Conservation (phyloP, 2,797 vertebrate genomes). For the Cryptoblepharus egeriae region DNA sequence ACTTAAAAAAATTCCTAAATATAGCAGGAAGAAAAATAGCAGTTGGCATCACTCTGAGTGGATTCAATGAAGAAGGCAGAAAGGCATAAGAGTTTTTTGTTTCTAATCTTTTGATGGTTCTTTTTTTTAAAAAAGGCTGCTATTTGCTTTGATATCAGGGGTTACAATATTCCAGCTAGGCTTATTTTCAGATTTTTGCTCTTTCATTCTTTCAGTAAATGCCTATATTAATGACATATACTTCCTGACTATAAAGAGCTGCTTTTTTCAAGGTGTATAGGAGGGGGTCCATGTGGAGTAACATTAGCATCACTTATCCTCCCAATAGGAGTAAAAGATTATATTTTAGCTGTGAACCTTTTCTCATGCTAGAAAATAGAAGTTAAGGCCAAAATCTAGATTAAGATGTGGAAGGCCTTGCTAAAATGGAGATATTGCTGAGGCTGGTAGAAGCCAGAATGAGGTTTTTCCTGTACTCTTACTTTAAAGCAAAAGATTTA, state of each 20-base stretch:
- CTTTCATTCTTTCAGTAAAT: not conserved
- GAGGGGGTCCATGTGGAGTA: not conserved
- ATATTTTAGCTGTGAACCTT: not conserved
- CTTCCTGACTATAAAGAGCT: not conserved
- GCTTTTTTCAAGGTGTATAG: not conserved
- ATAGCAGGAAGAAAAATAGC: not conserved
- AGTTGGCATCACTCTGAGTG: not conserved
- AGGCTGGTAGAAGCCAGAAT: not conserved
- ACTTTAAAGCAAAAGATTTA: not conserved
- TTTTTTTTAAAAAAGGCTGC: not conserved
- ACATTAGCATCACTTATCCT: not conserved
- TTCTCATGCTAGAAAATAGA: not conserved
- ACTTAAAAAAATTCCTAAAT: not conserved
- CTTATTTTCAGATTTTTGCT: rapidly evolving
- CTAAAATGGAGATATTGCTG: not conserved
- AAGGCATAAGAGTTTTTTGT: not conserved
- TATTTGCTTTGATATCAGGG: not conserved
- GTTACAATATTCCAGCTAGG: not conserved
- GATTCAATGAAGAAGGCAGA: conserved; percentile 3
- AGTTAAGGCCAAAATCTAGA: not conserved
- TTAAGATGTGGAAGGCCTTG: not conserved
- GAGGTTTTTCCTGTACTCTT: not conserved
- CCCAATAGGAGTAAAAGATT: not conserved
- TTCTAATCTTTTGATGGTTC: conserved; percentile 19
- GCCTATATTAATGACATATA: rapidly evolving